Conservation (phyloP, 2,113 vertebrate genomes). For the Upupa epops region DNA sequence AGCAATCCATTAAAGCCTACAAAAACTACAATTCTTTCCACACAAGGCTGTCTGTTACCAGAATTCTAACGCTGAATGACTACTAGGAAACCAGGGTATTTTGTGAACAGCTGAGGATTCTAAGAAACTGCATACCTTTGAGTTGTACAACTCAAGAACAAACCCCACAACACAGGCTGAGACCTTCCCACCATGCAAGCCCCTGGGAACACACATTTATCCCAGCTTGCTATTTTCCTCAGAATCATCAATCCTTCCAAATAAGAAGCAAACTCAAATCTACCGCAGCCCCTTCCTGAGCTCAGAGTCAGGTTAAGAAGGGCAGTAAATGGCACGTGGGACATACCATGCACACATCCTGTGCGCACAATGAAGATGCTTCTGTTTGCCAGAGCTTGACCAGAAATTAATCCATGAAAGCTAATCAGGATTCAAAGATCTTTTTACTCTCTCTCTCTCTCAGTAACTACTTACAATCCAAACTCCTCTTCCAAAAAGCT, state of each 20-base stretch:
- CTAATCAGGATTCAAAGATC: not conserved
- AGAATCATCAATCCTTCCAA: not conserved
- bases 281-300: not conserved
- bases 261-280: not conserved
- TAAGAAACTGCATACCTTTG: not conserved
- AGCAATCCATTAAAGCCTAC: not conserved
- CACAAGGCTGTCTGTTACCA: fast-evolving
- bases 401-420: not conserved
- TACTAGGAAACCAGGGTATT: not conserved
- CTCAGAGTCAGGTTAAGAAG: not conserved
- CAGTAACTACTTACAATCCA: not conserved
- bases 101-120: not conserved
- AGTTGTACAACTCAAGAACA: not conserved
- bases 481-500: not conserved
- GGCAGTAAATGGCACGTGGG: not conserved
- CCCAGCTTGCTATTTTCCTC: not conserved
- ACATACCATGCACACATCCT: not conserved
- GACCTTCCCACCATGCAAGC: not conserved
- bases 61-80: not conserved
- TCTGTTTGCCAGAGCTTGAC: not conserved
- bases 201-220: not conserved
- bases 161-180: not conserved
- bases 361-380: not conserved
- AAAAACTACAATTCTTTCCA: not conserved
- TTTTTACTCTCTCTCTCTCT: not conserved